Conservation (phyloP, 2,888 invertebrate species). For the Gnatocerus cornutus region DNA sequence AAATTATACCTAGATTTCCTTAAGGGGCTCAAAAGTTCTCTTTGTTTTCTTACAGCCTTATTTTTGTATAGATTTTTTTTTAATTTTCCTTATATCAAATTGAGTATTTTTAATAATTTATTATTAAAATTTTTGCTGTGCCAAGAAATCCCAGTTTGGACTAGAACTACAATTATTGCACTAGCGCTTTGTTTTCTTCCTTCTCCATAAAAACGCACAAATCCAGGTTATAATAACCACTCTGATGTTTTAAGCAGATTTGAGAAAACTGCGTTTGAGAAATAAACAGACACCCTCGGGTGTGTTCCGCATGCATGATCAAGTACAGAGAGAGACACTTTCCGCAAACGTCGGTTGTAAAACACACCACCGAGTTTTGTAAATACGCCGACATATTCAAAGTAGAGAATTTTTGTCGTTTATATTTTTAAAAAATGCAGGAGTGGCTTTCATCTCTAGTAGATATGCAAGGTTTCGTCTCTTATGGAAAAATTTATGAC, state of each 20-base stretch:
- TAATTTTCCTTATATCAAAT: too few species aligned
- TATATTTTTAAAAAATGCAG: constrained; percentile 28
- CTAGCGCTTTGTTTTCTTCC: too few species aligned
- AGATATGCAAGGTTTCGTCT: neutral
- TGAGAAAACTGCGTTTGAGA: constrained; percentile 49
- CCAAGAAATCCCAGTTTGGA: too few species aligned
- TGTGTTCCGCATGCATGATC: constrained; percentile 52
- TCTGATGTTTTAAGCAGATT: constrained; percentile 49
- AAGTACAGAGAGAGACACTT: constrained; percentile 46
- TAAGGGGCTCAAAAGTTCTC: too few species aligned
- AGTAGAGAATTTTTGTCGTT: constrained; percentile 12
- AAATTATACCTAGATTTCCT: too few species aligned
- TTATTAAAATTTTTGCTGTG: too few species aligned
- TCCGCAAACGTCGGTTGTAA: constrained; percentile 38
- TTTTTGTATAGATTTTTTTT: too few species aligned
- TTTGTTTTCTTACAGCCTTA: too few species aligned
- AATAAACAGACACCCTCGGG: constrained; percentile 50
- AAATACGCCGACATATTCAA: constrained; percentile 32
- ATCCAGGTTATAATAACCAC: constrained; percentile 40
- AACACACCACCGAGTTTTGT: constrained; percentile 39
- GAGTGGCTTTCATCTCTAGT: neutral
- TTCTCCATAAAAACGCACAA: constrained; percentile 29
- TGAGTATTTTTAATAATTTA: too few species aligned
- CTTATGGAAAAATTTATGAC: neutral
- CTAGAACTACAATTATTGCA: too few species aligned